A percentile compares a stretch with the other conserved stretches of the same genome.
These are phyloP conservation scores for Drosophila virilis DNA, from an alignment of 1,140 invertebrate species.

Conservation along the genomic window DNA sequence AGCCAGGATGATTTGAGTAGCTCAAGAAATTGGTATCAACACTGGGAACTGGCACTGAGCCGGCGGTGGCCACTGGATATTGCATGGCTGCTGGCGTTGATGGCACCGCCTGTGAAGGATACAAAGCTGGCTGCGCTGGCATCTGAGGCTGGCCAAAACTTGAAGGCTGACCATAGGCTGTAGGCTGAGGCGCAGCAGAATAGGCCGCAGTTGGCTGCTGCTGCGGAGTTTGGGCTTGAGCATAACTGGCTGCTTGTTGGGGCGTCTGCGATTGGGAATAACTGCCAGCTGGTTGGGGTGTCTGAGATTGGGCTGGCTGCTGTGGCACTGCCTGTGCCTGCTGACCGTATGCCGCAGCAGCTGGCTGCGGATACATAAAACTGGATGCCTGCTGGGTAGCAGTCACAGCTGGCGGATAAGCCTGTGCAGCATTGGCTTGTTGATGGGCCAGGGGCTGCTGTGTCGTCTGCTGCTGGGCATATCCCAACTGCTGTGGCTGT, in stretches of 20 bases:
- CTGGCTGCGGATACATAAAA: conserved; percentile 25
- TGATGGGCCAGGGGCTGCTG: conserved; percentile 32
- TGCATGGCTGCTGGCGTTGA: background rate
- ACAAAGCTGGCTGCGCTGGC: background rate
- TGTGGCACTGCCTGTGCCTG: conserved; percentile 5
- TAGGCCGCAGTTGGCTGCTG: background rate
- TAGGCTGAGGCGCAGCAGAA: background rate
- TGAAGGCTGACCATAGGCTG: background rate
- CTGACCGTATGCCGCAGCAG: conserved; percentile 22
- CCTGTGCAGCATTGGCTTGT: conserved; percentile 6
- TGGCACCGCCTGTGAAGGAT: background rate
- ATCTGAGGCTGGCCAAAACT: background rate
- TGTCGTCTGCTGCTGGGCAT: conserved; percentile 2
- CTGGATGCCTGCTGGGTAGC: background rate
- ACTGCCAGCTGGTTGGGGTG: conserved; percentile 14
- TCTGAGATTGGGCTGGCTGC: conserved; percentile 22
- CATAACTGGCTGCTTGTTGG: conserved; percentile 14
- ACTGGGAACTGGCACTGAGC: background rate
- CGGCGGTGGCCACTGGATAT: background rate
- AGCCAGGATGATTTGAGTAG: conserved; percentile 80
- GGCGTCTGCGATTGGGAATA: conserved; percentile 18
- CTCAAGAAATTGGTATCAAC: conserved; percentile 46
- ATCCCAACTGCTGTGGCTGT: conserved; percentile 21
- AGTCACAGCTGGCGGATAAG: conserved; percentile 20
- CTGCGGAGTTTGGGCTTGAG: conserved; percentile 6